Base-by-base conservation (phyloP, 2,113 vertebrate species). In the Nanorana parkeri region DNA sequence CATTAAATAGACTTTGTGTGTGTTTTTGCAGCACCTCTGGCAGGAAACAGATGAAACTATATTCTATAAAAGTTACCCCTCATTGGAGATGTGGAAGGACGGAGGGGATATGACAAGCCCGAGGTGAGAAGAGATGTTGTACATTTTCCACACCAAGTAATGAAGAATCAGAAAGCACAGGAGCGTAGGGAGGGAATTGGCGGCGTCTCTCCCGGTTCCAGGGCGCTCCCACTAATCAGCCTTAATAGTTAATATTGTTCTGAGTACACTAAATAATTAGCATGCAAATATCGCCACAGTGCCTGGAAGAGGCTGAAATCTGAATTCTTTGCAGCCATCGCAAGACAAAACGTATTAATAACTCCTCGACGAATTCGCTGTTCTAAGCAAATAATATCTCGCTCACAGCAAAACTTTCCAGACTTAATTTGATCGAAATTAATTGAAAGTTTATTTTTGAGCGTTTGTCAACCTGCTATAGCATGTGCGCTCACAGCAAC, bases 221-320 rank as follows among this genome's bases (percentile, higher is more conserved):
- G 21, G 20, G 21, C 60, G 28, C 26, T 60, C 36, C 15, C 60
- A 10, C 54, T 74, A 74, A 74, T 74, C 60, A 74, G 28, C 72
- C 21, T 74, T 74, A 74, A 74, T 74, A 74, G 72, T 60, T 74
- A 28, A 74, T 60, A 74, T 74, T 74, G 72, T 74, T 74, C 29
- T 20, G 72, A 74, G 72, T 32, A 74, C 36, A 58, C 72, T 6
- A 20, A 74, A 32, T 74, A 74, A 74, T 74, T 74, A 74, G 55
- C 28, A 74, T 41, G 72, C 72, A 74, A 74, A 74, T 74, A 74
- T 74, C 21, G 72, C 72, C 58, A 60, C 60, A 36, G 60, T 74
- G 72, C 72, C 72, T 60, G 36, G 55, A 74, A 60, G 55, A 20
- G 55, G 72, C 55, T 29, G 28, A 74, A 74, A 60, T 23, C 5